Percentiles rank a stretch among this genome's conserved stretches.
These are phyloP conservation scores for Peucedramus taeniatus DNA, from an alignment of 2,113 vertebrate species.

Conservation along the genomic window DNA sequence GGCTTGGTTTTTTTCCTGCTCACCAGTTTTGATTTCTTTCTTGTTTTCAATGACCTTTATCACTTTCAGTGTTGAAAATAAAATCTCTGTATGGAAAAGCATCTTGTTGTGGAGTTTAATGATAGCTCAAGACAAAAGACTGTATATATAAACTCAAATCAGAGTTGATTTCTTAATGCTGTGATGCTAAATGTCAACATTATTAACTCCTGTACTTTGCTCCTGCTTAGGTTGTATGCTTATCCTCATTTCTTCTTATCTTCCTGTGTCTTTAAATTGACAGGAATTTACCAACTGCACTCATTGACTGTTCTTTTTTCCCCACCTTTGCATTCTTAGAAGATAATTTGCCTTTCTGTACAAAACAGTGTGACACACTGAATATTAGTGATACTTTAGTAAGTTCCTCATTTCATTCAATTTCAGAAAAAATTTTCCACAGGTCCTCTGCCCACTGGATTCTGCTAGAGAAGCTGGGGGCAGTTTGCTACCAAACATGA, in stretches of 20 bases:
- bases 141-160: background rate
- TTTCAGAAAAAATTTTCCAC: background rate
- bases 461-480: background rate
- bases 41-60: background rate
- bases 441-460: background rate
- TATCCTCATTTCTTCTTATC: background rate
- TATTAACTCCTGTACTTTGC: background rate
- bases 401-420: background rate
- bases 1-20: background rate
- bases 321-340: background rate
- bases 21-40: background rate
- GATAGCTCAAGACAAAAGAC: background rate
- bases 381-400: background rate
- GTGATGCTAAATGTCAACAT: background rate
- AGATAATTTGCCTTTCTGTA: background rate
- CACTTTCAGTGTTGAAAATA: background rate
- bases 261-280: background rate
- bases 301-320: background rate
- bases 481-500: background rate
- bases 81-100: background rate
- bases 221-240: background rate
- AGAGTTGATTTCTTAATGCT: background rate
- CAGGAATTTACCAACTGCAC: background rate
- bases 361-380: background rate
- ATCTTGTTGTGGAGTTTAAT: background rate